Conservation (phyloP, 2,888 invertebrate genomes). For the Alviniconcha strummeri region DNA sequence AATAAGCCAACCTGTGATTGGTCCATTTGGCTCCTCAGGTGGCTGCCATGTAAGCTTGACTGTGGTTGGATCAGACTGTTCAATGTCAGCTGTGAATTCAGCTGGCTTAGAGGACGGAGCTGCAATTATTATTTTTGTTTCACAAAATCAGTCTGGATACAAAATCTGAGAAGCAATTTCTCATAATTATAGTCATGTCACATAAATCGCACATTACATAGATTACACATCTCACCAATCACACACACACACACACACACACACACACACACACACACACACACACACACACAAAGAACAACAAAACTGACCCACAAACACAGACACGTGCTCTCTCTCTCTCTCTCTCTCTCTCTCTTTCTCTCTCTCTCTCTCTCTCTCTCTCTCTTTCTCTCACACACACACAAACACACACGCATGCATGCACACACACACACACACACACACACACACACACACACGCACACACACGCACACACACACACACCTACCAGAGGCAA, state of each 20-base stretch:
- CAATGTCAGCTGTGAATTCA: conserved; percentile 84
- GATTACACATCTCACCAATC: no score
- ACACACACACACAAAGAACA: no score
- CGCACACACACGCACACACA: background rate
- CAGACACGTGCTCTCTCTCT: no score
- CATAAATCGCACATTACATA: background rate
- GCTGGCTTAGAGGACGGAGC: conserved; percentile 79
- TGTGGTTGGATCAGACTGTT: conserved; percentile 78
- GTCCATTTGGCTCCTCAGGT: conserved; percentile 88
- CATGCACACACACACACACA: no score
- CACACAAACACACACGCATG: no score
- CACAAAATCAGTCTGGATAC: background rate
- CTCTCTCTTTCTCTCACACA: no score
- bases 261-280: no score
- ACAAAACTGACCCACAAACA: no score
- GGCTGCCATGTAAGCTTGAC: conserved; percentile 89
- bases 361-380: no score
- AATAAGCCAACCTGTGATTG: conserved; percentile 75
- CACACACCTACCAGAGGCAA: conserved; percentile 27
- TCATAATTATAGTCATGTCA: background rate
- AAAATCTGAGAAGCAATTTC: background rate
- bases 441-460: background rate
- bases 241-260: no score
- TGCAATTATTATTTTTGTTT: background rate
- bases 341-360: no score